Percentiles rank a stretch among this genome's conserved stretches.
These are phyloP conservation scores for Calosoma granatense DNA, from an alignment of 1,140 invertebrate species.

Conservation along the genomic window DNA sequence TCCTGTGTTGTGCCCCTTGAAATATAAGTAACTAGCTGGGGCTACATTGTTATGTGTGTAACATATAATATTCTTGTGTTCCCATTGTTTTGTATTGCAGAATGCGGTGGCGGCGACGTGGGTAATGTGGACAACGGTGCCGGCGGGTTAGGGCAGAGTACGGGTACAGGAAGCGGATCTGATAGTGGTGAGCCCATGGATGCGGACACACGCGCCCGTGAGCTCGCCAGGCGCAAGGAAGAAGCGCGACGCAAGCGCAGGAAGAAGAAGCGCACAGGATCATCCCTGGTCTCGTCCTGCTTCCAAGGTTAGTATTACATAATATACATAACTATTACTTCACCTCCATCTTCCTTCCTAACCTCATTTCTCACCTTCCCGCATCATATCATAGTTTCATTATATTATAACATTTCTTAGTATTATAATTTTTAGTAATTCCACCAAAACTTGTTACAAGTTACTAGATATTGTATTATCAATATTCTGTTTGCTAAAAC, in stretches of 20 bases:
- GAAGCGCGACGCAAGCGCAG: slow-evolving; percentile 75
- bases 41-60: too few relatives aligned
- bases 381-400: too few relatives aligned
- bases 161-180: slow-evolving; percentile 26
- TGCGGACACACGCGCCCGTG: slow-evolving; percentile 39
- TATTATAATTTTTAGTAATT: too few relatives aligned
- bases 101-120: slow-evolving; percentile 20
- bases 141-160: slow-evolving; percentile 21
- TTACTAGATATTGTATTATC: too few relatives aligned
- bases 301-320: slow-evolving; percentile 85
- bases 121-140: not conserved
- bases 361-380: not conserved
- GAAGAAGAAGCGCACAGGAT: slow-evolving; percentile 80
- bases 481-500: too few relatives aligned
- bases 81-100: slow-evolving; percentile 18
- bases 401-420: too few relatives aligned
- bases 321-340: slow-evolving; percentile 11
- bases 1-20: too few relatives aligned
- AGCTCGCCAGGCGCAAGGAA: slow-evolving; percentile 65
- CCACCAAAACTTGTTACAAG: too few relatives aligned
- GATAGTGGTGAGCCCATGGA: slow-evolving; percentile 35
- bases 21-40: too few relatives aligned
- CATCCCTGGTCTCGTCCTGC: slow-evolving; percentile 74
- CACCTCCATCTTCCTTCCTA: too few relatives aligned
- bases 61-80: too few relatives aligned